These are phyloP conservation scores for Phortica variegata DNA, from an alignment of 1,140 invertebrate genomes.

Conservation along the genomic window DNA sequence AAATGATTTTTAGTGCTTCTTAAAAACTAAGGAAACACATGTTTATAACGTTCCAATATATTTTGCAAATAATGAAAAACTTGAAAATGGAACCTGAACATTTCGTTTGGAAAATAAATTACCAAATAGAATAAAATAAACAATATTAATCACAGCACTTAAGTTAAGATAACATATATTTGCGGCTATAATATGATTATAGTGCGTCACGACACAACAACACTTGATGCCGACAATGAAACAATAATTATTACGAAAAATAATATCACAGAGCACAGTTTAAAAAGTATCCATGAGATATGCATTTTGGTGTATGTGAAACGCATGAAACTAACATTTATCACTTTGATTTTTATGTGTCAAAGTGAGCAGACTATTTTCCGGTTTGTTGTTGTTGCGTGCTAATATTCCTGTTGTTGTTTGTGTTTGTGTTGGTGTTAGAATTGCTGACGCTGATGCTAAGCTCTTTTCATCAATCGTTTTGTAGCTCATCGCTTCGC, in stretches of 20 bases:
- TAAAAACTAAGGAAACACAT: no score
- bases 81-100: conserved; percentile 6
- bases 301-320: neutral
- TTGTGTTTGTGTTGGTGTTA: neutral
- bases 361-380: neutral
- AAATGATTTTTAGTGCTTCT: no score
- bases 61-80: conserved; percentile 12
- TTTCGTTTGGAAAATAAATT: no score
- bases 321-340: conserved; percentile 19
- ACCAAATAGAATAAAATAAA: no score
- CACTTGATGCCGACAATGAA: no score
- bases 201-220: conserved; percentile 6
- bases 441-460: conserved; percentile 22
- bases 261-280: conserved; percentile 44
- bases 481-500: conserved; percentile 37
- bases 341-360: conserved; percentile 25
- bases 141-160: conserved; percentile 47
- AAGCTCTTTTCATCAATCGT: conserved; percentile 39
- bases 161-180: conserved; percentile 15
- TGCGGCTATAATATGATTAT: neutral
- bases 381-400: no score
- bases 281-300: conserved; percentile 14
- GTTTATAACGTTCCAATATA: no score
- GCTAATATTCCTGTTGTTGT: conserved; percentile 19
- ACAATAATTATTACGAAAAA: conserved; percentile 8